Evolutionary conservation across 2,113 vertebrate species (phyloP).

Genomic region (Urocitellus parryii): DNA sequence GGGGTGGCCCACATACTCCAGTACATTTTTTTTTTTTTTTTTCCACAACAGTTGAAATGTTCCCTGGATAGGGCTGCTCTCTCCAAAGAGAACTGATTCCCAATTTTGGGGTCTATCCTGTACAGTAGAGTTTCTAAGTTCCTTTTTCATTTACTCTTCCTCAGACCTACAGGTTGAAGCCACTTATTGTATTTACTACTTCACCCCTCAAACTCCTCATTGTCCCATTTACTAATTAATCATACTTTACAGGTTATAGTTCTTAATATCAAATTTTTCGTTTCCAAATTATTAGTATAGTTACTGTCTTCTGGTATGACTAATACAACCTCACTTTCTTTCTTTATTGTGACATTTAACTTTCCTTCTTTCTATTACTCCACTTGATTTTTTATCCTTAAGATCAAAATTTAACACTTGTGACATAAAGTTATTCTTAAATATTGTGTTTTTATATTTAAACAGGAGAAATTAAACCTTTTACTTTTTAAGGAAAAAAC

Average conservation of each 20-base stretch:
- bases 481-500: not conserved
- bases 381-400: not conserved
- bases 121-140: not conserved
- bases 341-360: not conserved
- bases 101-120: not conserved
- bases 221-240: not conserved
- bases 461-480: not conserved
- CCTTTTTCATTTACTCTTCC: not conserved
- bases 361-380: not conserved
- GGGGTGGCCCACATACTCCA: fast-evolving
- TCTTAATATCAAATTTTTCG: not conserved
- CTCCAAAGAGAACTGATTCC: not conserved
- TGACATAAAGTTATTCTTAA: not conserved
- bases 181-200: not conserved
- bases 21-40: not conserved
- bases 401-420: not conserved
- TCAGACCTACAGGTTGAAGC: not conserved
- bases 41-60: not conserved
- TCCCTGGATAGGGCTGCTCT: not conserved
- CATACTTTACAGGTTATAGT: not conserved
- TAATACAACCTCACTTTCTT: not conserved
- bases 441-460: not conserved
- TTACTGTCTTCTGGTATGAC: not conserved
- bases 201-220: not conserved
- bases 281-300: not conserved